These are phyloP conservation scores for Ailuropoda melanoleuca DNA, from an alignment of 2,113 vertebrate species.

Conservation along the genomic window DNA sequence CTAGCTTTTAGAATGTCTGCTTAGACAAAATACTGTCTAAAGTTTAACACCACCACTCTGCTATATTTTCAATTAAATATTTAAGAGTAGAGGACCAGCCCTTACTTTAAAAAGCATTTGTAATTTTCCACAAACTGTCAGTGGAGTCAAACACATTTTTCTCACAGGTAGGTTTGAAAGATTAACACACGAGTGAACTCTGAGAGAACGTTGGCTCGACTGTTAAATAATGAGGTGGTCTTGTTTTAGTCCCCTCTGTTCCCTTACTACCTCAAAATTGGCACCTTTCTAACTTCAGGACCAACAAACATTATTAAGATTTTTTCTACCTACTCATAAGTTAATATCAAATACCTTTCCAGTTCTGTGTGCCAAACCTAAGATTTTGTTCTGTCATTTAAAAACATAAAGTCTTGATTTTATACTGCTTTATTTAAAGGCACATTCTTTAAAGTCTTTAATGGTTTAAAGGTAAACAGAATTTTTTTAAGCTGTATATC, in stretches of 20 bases:
- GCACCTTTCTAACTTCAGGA: not conserved
- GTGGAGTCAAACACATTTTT: constrained; percentile 21
- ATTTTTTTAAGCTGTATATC: not conserved
- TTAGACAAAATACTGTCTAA: not conserved
- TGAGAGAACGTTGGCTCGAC: not conserved
- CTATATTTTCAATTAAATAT: constrained; percentile 4
- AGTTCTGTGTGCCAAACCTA: not conserved
- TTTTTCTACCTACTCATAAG: not conserved
- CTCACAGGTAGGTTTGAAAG: constrained; percentile 10
- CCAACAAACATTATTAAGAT: not conserved
- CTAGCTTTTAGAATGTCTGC: constrained; percentile 16
- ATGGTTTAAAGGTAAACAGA: not conserved
- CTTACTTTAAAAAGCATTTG: constrained; percentile 35
- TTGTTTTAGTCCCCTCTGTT: constrained; percentile 33
- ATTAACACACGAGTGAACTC: not conserved
- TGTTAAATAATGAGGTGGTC: not conserved
- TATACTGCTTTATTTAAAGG: not conserved
- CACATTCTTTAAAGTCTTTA: not conserved
- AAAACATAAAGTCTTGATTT: constrained; percentile 2
- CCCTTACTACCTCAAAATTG: not conserved
- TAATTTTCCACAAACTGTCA: constrained; percentile 24
- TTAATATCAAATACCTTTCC: not conserved
- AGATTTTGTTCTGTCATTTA: not conserved
- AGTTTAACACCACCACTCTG: not conserved
- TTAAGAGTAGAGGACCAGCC: not conserved